phyloP scores from a whole-genome alignment of 2,113 vertebrate species.

The Pelecanus crispus region DNA sequence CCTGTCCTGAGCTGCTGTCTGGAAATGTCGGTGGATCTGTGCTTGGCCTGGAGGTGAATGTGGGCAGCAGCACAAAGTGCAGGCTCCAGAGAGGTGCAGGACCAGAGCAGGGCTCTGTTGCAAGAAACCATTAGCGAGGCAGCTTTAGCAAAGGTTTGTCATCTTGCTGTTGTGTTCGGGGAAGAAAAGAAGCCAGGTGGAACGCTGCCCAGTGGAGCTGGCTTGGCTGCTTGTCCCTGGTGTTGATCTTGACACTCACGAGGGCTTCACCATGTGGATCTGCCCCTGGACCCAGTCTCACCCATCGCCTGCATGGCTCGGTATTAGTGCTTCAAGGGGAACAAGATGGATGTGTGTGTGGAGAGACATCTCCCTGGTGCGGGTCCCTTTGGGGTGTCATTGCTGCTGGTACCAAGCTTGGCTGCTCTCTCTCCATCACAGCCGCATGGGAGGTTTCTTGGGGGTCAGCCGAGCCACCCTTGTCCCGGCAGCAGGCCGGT shows the following conservation, averaged over 20 bases:
- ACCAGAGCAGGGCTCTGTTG: not conserved
- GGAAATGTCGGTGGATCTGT: not conserved
- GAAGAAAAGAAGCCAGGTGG: not conserved
- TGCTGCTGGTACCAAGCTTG: not conserved
- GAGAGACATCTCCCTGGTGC: not conserved
- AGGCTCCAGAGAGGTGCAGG: not conserved
- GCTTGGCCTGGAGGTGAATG: not conserved
- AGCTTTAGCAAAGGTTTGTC: not conserved
- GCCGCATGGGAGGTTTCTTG: not conserved
- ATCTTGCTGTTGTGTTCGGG: not conserved
- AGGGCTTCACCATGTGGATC: not conserved
- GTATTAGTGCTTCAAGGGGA: not conserved
- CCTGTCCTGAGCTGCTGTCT: not conserved
- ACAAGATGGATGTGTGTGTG: not conserved
- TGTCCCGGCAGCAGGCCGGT: not conserved
- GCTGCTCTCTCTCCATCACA: not conserved
- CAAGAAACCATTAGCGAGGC: not conserved
- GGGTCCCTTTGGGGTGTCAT: not conserved
- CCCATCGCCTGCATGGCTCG: rapidly evolving
- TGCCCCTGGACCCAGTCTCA: not conserved
- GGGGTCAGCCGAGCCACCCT: not conserved
- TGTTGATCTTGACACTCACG: not conserved
- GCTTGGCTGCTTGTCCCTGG: not conserved
- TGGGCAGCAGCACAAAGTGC: not conserved
- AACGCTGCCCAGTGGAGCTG: not conserved